phyloP scores from a whole-genome alignment of 2,113 vertebrate genomes.

The Gasterosteus nipponicus region DNA sequence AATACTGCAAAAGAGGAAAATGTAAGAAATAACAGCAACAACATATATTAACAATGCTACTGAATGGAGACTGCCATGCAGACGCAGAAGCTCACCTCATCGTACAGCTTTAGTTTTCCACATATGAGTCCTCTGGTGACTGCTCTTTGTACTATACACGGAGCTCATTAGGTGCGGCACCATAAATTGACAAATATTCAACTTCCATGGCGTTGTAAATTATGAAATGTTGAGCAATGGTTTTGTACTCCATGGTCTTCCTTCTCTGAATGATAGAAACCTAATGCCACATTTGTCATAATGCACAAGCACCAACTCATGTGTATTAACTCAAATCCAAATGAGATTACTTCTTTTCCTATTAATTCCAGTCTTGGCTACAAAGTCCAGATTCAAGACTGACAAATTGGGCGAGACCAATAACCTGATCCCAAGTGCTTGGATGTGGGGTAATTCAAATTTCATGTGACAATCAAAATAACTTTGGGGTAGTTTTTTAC shows the following conservation, averaged over 20 bases:
- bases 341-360: not conserved
- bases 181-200: conserved; percentile 39
- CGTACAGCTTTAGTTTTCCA: not conserved
- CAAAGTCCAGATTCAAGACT: not conserved
- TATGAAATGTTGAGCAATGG: not conserved
- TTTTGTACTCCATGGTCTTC: conserved; percentile 9
- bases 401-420: not conserved
- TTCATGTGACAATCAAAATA: not conserved
- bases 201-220: conserved; percentile 28
- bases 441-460: no score
- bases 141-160: not conserved
- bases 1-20: not conserved
- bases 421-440: no score
- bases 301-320: not conserved
- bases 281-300: not conserved
- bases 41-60: not conserved
- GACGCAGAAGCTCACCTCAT: conserved; percentile 44
- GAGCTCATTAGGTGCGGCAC: conserved; percentile 2
- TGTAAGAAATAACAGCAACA: not conserved
- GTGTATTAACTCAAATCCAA: not conserved
- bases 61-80: not conserved
- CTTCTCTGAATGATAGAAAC: not conserved
- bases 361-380: not conserved
- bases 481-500: not conserved
- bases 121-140: no score